Evolutionary conservation across 2,888 invertebrate genomes (phyloP).

Genomic region (Heterodera filipjevi): DNA sequence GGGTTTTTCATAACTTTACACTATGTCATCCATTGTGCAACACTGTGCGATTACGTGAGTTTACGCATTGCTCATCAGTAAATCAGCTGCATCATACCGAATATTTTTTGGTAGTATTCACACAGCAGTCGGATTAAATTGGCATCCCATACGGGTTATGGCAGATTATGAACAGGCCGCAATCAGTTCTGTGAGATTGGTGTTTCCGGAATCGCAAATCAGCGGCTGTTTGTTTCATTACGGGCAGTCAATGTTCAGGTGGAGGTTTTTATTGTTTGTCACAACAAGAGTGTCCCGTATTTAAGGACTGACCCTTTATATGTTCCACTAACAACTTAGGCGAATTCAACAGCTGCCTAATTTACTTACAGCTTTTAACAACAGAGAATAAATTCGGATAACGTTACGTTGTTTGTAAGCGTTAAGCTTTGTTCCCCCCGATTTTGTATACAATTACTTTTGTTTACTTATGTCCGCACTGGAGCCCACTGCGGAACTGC

Average conservation of each 20-base stretch:
- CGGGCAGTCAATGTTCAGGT: neutral
- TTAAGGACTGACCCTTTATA: no score
- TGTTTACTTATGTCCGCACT: neutral
- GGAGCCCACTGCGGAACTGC: neutral
- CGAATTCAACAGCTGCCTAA: neutral
- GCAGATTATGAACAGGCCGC: neutral
- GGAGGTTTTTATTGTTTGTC: no score
- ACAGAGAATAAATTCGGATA: neutral
- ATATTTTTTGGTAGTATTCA: neutral
- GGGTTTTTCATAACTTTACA: neutral
- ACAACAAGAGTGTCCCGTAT: no score
- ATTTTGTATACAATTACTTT: neutral
- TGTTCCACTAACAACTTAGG: no score
- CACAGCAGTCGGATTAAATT: neutral
- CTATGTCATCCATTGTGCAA: neutral
- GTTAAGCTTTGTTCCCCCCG: neutral
- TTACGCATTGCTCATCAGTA: neutral
- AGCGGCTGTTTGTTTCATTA: neutral
- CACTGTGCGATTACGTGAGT: neutral
- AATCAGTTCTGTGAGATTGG: neutral
- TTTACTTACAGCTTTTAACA: neutral
- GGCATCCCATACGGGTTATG: neutral
- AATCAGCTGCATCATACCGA: neutral
- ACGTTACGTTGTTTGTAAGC: neutral
- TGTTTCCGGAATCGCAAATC: neutral